phyloP scores from a whole-genome alignment of 2,888 invertebrate species.

The Pachycephus smyrnensis region DNA sequence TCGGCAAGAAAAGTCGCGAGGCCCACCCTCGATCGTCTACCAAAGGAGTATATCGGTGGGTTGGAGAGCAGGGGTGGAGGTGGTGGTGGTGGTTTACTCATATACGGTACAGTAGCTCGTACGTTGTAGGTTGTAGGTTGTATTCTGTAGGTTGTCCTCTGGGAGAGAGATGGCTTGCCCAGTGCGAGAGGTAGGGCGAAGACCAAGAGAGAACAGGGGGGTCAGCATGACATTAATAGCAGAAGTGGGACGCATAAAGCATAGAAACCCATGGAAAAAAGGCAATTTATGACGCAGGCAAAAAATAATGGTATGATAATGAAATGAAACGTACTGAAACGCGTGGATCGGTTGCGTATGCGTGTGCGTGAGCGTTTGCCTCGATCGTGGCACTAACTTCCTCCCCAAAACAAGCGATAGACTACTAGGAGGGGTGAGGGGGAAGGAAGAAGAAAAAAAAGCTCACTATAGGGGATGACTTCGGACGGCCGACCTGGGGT shows the following conservation, averaged over 20 bases:
- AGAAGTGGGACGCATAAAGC: constrained; percentile 64
- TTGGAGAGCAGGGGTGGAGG: background rate
- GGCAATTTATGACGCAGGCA: constrained; percentile 56
- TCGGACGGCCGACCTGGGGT: constrained; percentile 42
- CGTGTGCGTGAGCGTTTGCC: constrained; percentile 1
- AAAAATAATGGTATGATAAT: constrained; percentile 64
- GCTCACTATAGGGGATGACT: constrained; percentile 52
- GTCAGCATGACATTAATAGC: constrained; percentile 57
- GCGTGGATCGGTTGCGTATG: background rate
- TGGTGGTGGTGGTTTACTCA: too few relatives aligned
- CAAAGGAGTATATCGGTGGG: constrained; percentile 19
- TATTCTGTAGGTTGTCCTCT: too few relatives aligned
- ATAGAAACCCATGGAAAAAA: constrained; percentile 56
- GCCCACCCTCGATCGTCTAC: constrained; percentile 4
- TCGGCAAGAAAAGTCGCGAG: constrained; percentile 59
- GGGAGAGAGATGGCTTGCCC: too few relatives aligned
- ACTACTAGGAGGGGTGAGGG: constrained; percentile 29
- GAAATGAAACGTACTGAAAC: constrained; percentile 49
- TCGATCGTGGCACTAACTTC: constrained; percentile 41
- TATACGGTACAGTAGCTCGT: too few relatives aligned
- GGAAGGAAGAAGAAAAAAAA: constrained; percentile 22
- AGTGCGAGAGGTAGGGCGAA: too few relatives aligned
- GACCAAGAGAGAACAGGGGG: background rate
- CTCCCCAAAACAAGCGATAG: constrained; percentile 50
- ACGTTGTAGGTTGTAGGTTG: too few relatives aligned